These are phyloP conservation scores for Bilobella aurantiaca DNA, from an alignment of 1,140 invertebrate genomes.

Conservation along the genomic window DNA sequence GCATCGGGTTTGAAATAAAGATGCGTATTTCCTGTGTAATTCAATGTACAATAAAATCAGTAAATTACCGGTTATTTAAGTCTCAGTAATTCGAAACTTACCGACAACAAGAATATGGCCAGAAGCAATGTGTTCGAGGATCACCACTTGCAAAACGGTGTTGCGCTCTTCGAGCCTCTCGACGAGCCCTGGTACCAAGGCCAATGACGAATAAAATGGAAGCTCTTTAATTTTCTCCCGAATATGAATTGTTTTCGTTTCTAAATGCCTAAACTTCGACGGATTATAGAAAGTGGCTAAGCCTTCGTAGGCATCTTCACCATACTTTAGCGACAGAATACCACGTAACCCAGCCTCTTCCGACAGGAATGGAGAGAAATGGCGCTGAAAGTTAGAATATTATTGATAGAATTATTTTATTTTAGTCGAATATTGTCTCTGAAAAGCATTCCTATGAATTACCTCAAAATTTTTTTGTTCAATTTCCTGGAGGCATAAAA, in stretches of 20 bases:
- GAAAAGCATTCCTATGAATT: too few species aligned
- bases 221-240: conserved; percentile 47
- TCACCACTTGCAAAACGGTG: conserved; percentile 39
- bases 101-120: conserved; percentile 18
- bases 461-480: conserved; percentile 50
- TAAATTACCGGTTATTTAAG: not conserved
- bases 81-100: conserved; percentile 6
- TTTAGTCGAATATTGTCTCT: not conserved
- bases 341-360: conserved; percentile 47
- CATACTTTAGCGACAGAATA: conserved; percentile 58
- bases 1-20: conserved; percentile 82
- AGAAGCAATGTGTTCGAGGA: conserved; percentile 1
- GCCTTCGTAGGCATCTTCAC: conserved; percentile 56
- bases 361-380: conserved; percentile 54
- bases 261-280: conserved; percentile 38
- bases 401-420: not conserved
- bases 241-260: conserved; percentile 45
- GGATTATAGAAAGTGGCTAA: conserved; percentile 61
- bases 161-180: conserved; percentile 51
- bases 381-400: conserved; percentile 46
- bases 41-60: not conserved
- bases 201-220: conserved; percentile 49
- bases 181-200: conserved; percentile 43
- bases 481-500: conserved; percentile 87
- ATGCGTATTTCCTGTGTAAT: conserved; percentile 64